Evolutionary conservation across 1,140 invertebrate genomes (phyloP), one percentile per base, ranked within the genome.

Genomic region (Arctopsyche grandis): DNA sequence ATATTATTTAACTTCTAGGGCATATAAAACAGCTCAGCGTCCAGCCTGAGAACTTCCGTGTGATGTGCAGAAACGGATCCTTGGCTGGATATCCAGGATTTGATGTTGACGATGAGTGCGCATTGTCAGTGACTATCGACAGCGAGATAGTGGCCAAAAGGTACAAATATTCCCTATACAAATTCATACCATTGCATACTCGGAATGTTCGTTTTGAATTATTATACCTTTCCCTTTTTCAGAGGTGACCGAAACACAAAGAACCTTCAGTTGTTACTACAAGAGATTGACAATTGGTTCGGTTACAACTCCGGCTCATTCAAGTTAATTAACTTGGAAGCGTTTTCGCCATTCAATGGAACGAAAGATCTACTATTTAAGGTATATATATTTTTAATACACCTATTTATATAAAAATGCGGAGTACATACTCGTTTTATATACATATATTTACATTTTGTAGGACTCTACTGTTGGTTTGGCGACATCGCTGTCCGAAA

Each of bases 41-140:
- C 0, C 80, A 86, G 46, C 80, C 76, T 12, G 78, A 78, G 1
- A 78, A 88, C 3, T 90, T 89, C 76, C 84, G 89, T 14, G 87
- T 90, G 0, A 84, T 92, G 0, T 91, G 91, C 81, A 86, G 88
- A 78, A 91, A 92, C 86, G 90, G 91, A 73, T 88, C 87, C 7
- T 83, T 92, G 1, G 89, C 90, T 0, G 26, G 79, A 0, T 70
- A 79, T 60, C 77, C 87, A 12, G 91, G 90, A 38, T 87, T 91
- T 5, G 75, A 85, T 16, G 85, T 91, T 1, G 90, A 91, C 71
- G 84, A 89, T 14, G 77, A 85, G 78, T 92, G 91, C 77, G 87
- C 91, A 0, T 84, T 92, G 7, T 88, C 89, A 0, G 84, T 88
- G 7, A 89, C 91, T 1, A 89, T 91, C 0, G 90, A 91, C 73